Evolutionary conservation across 2,888 invertebrate genomes (phyloP), one percentile per base, ranked within the genome.

Genomic region (Resseliella maxima): DNA sequence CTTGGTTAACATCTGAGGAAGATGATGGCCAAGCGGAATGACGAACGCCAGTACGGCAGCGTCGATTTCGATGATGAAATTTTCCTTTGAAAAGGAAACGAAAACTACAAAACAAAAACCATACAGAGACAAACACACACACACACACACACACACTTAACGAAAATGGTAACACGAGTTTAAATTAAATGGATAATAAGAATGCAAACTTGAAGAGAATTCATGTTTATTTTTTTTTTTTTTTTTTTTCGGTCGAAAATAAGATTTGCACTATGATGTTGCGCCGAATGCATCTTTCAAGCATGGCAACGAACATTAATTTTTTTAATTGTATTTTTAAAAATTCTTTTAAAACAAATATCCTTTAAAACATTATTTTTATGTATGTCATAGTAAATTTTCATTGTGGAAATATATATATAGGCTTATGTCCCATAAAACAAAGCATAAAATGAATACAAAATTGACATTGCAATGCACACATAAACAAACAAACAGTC

Each of bases 331-430:
- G 72, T 72, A 72, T 72, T 72, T 72, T 72, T 18, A 50, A 72
- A 72, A 72, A 31, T 72, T 31, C 31, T 72, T 72, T 72, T 72
- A 72, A 59, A 72, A 31, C 72, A 72, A 59, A 72, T 72, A 72
- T 72, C 72, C 18, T 72, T 72, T 27, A 18, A 72, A 72, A 72
- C 72, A 27, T 72, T 72, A 72, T 72, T 72, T 72, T 72, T 72
- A 72, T 72, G 72, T 72, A 72, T 72, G 72, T 72, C 72, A 31
- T 72, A 72, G 72, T 72, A 72, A 72, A 72, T 72, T 72, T 72
- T 3, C 72, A 72, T 72, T 72, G 72, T 72, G 72, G 35, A 72
- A 72, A 72, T 72, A 72, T 72, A 59, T 59, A 72, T 72, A 72
- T 72, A 72, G 72, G 72, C 72, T 72, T 72, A 72, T 31, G 72